Percentiles rank a stretch among this genome's conserved stretches.
Conservation (phyloP, 2,113 vertebrate genomes). For the Alligator sinensis region DNA sequence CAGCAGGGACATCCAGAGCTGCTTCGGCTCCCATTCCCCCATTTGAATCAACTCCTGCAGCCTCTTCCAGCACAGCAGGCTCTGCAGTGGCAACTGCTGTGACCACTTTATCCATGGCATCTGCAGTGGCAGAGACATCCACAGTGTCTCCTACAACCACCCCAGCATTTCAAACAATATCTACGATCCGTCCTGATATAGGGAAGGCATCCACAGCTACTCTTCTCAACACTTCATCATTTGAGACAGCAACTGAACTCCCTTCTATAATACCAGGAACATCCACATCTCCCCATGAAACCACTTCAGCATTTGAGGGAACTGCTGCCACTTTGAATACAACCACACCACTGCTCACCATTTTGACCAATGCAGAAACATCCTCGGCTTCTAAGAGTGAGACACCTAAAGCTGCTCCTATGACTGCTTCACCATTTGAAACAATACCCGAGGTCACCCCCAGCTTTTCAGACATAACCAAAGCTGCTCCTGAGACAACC, state of each 20-base stretch:
- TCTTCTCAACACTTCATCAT: neutral
- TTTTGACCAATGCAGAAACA: neutral
- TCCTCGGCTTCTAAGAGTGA: neutral
- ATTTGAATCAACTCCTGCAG: too few relatives aligned
- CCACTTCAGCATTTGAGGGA: neutral
- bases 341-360: too few relatives aligned
- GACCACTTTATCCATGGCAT: too few relatives aligned
- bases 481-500: neutral
- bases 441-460: neutral
- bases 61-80: too few relatives aligned
- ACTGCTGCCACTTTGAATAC: too few relatives aligned
- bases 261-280: neutral
- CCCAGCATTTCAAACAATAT: too few relatives aligned
- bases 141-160: too few relatives aligned
- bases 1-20: too few relatives aligned
- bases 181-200: too few relatives aligned
- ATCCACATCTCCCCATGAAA: neutral
- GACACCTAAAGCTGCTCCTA: neutral
- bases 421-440: neutral
- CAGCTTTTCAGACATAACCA: neutral
- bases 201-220: neutral
- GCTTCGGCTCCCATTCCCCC: too few relatives aligned
- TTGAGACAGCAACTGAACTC: neutral
- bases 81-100: too few relatives aligned
- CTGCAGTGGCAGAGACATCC: too few relatives aligned